A percentile compares a stretch with the other conserved stretches of the same genome.
Conservation (phyloP, 2,113 vertebrate genomes). For the Halcyon senegalensis region DNA sequence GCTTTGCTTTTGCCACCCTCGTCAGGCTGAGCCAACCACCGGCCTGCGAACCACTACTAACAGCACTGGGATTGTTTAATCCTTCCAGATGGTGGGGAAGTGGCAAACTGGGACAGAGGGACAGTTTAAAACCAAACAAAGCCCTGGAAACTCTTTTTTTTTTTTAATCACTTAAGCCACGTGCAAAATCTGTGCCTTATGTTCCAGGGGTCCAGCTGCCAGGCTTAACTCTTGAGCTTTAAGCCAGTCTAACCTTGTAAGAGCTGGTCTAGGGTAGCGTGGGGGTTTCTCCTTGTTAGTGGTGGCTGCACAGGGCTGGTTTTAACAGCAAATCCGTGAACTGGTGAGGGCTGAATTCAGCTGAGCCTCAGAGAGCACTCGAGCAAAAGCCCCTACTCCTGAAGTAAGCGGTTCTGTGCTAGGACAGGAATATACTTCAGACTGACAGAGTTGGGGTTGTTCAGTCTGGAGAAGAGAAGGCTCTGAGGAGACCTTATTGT, state of each 20-base stretch:
- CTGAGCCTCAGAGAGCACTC: neutral
- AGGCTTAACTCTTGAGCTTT: neutral
- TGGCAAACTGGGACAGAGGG: neutral
- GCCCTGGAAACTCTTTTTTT: neutral
- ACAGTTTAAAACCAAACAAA: neutral
- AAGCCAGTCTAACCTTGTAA: neutral
- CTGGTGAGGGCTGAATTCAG: neutral
- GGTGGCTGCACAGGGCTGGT: neutral
- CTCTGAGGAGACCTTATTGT: no score
- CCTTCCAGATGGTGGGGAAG: neutral
- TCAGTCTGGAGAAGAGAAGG: no score
- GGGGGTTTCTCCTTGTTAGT: neutral
- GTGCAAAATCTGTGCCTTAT: neutral
- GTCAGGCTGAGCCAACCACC: neutral
- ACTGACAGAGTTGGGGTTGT: no score
- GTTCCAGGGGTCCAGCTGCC: accelerated
- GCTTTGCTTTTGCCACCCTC: neutral
- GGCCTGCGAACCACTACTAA: neutral
- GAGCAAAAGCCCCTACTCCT: neutral
- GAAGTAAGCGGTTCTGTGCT: neutral
- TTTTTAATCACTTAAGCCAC: neutral
- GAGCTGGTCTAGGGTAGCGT: neutral
- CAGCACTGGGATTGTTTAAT: neutral
- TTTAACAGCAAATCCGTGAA: neutral
- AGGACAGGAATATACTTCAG: neutral